Conservation (phyloP, 2,888 invertebrate species). For the Plusia festucae region DNA sequence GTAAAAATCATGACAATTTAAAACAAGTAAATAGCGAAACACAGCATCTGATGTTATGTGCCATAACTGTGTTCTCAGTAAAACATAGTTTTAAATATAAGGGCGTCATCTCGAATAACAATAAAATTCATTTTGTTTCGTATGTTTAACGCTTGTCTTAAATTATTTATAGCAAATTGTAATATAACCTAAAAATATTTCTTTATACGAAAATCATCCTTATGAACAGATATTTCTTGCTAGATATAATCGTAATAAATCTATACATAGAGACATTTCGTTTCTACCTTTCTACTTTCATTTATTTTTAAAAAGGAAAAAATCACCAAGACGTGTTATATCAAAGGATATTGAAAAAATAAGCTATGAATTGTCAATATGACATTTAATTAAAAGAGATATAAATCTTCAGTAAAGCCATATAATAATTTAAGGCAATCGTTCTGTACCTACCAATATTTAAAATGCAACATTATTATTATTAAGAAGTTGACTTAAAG, state of each 20-base stretch:
- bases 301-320: too few species aligned
- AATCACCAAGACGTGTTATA: too few species aligned
- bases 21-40: slow-evolving; percentile 58
- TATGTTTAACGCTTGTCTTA: slow-evolving; percentile 41
- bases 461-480: slow-evolving; percentile 60
- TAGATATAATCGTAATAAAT: too few species aligned
- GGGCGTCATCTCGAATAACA: slow-evolving; percentile 60
- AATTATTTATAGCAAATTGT: slow-evolving; percentile 25
- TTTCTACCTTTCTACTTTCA: too few species aligned
- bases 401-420: neutral
- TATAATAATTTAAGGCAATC: slow-evolving; percentile 41
- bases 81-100: slow-evolving; percentile 64
- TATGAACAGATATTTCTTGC: too few species aligned
- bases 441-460: slow-evolving; percentile 52
- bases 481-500: slow-evolving; percentile 66
- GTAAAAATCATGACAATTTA: slow-evolving; percentile 78
- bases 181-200: neutral
- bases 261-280: too few species aligned
- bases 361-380: too few species aligned
- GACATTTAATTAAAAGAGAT: neutral
- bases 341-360: too few species aligned
- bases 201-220: too few species aligned
- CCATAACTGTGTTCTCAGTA: slow-evolving; percentile 82
- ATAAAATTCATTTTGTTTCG: slow-evolving; percentile 43
- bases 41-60: slow-evolving; percentile 85